Base-by-base conservation (phyloP, 2,113 vertebrate genomes). In the Catagonus wagneri region DNA sequence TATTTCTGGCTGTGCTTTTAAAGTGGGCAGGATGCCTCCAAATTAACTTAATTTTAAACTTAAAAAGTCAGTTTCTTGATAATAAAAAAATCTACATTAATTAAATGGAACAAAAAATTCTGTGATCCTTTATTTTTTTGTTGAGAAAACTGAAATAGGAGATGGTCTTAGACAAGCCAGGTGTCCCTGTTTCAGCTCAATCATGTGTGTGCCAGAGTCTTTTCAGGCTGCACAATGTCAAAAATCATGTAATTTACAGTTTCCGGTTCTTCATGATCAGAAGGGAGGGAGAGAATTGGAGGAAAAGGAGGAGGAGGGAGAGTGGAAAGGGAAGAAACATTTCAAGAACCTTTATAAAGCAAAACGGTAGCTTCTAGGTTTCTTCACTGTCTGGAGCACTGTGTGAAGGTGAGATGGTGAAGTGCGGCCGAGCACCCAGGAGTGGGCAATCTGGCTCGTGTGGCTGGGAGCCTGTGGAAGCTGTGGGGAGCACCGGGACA, bases 361-460 rank as follows among this genome's bases (percentile, higher is more conserved):
- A 23, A 58, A 25, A 61, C 44, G 23, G 3, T 19, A 69, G n/a
- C 6, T 22, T 39, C 16, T 15, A 83, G 13, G 4, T 54, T 60
- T 75, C 22, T 44, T 44, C 44, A 44, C 8, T 74, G 7, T 3
- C 19, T 79, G n/a, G 39, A 39, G 56, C 52, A 58, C 16, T 0
- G 3, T 4, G 6, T 25, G n/a, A 56, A 63, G 27, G 34, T 29
- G 8, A 54, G 36, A 72, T 3, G 25, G 58, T 6, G 9, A 69
- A 8, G 0, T 25, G 25, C 3, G 39, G 34, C 50, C 1, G 9
- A 10, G 4, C 15, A 11, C 54, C 56, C 15, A 20, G 66, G 12
- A 14, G 6, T 20, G 14, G 1, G 3, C 0, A 0, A 36, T 15
- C 10, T 44, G 63, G 32, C 71, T 54, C 16, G 27, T 2, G 0